These are phyloP conservation scores for Equus quagga DNA, from an alignment of 2,113 vertebrate genomes.

Conservation along the genomic window DNA sequence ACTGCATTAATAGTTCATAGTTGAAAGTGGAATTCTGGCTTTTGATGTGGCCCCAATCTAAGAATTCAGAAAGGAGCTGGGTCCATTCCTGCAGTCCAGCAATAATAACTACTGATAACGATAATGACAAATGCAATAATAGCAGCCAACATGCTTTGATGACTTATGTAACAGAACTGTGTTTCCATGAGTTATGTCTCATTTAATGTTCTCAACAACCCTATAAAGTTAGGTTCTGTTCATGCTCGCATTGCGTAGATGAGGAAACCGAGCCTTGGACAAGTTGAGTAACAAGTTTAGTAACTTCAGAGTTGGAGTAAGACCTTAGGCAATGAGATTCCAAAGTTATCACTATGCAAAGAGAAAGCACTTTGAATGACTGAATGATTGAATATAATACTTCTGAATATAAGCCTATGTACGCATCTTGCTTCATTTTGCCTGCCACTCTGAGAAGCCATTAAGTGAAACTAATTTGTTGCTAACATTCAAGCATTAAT, in stretches of 20 bases:
- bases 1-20: neutral
- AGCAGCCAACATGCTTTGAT: neutral
- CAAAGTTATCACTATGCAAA: neutral
- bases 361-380: neutral
- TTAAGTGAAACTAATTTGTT: neutral
- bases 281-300: neutral
- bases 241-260: neutral
- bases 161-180: neutral
- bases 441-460: neutral
- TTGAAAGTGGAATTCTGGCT: neutral
- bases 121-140: neutral
- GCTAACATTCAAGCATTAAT: constrained; percentile 30
- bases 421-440: neutral
- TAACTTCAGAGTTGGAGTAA: neutral
- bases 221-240: neutral
- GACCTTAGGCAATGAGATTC: neutral
- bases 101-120: neutral
- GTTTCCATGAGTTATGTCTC: neutral
- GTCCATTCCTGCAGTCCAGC: neutral
- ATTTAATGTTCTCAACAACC: neutral
- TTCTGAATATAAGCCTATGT: neutral
- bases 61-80: neutral
- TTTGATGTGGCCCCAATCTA: neutral
- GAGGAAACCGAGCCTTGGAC: neutral
- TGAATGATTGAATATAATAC: neutral